Conservation (phyloP, 2,888 invertebrate genomes). For the Gandaritis pyraliata region DNA sequence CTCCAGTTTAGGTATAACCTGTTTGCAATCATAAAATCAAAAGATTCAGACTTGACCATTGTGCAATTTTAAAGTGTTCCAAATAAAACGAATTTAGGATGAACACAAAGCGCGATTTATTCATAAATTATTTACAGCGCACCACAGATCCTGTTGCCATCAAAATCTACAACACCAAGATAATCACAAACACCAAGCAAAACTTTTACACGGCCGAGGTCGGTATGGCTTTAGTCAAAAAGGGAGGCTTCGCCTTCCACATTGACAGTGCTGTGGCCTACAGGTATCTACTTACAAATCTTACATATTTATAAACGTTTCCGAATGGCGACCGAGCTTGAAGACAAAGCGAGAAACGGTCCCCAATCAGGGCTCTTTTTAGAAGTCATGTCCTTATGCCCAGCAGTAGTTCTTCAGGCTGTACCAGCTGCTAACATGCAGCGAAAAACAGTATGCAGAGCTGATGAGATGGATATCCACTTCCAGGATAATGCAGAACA, state of each 20-base stretch:
- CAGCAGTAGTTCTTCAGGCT: too few species aligned
- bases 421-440: too few species aligned
- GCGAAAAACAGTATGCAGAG: too few species aligned
- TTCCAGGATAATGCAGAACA: conserved; percentile 85
- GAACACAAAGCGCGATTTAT: too few species aligned
- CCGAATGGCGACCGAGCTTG: background rate
- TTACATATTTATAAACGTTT: background rate
- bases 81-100: too few species aligned
- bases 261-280: conserved; percentile 88
- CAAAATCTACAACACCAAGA: conserved; percentile 85
- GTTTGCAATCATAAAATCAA: too few species aligned
- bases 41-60: too few species aligned
- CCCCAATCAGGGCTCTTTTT: too few species aligned
- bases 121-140: conserved; percentile 67
- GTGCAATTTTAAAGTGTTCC: too few species aligned
- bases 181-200: conserved; percentile 57
- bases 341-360: background rate
- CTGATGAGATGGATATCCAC: too few species aligned
- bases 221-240: conserved; percentile 85
- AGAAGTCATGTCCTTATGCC: too few species aligned
- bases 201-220: conserved; percentile 82
- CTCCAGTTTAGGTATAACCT: too few species aligned
- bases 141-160: conserved; percentile 86
- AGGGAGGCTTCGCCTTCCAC: conserved; percentile 88
- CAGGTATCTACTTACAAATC: background rate